Evolutionary conservation across 2,888 invertebrate genomes (phyloP).

Genomic region (Cephus sareptanus): DNA sequence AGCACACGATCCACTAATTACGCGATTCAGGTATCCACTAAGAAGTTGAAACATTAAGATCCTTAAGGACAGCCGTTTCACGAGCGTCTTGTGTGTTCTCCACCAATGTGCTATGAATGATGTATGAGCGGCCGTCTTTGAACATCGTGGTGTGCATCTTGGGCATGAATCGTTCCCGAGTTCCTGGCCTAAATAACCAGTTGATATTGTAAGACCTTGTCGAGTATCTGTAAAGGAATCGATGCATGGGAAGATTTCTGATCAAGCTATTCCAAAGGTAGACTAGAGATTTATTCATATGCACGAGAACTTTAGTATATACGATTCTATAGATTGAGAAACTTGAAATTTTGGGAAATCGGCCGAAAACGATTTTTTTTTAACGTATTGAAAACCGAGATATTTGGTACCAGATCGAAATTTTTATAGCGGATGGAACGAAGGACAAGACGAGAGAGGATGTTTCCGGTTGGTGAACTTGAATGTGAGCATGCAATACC

Average conservation of each 20-base stretch:
- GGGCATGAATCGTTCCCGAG: background rate
- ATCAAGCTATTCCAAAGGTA: background rate
- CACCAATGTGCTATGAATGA: background rate
- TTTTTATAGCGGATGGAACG: background rate
- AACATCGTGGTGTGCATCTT: background rate
- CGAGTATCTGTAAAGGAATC: background rate
- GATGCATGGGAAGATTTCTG: background rate
- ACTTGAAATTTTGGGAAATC: background rate
- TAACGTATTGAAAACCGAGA: background rate
- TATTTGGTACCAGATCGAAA: background rate
- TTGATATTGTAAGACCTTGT: background rate
- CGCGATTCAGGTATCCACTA: background rate
- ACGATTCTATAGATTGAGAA: background rate
- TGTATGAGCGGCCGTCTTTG: background rate
- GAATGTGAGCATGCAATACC: slow-evolving; percentile 18
- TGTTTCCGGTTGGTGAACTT: slow-evolving; percentile 27
- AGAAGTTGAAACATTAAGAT: background rate
- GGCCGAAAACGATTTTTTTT: background rate
- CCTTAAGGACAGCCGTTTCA: background rate
- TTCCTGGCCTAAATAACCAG: background rate
- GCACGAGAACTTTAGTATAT: background rate
- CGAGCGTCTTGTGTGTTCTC: background rate
- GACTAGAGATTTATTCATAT: background rate
- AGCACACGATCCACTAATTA: background rate
- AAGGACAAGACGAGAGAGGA: background rate